Conservation (phyloP, 2,113 vertebrate species). For the Geothlypis trichas region DNA sequence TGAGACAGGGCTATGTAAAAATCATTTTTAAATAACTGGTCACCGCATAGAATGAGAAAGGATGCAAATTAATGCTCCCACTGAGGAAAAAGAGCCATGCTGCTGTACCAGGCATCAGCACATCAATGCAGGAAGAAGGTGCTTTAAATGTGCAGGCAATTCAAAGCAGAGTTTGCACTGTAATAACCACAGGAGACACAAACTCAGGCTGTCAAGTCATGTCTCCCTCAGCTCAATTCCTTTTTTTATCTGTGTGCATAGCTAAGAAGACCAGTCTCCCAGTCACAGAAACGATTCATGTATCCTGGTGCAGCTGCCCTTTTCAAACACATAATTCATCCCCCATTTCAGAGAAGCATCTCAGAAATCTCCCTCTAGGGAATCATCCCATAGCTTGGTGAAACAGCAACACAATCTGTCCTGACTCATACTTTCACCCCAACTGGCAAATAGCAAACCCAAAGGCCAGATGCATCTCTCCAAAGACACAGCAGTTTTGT, state of each 20-base stretch:
- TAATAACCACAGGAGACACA: not conserved
- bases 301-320: not conserved
- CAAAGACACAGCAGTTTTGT: not conserved
- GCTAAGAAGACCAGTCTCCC: not conserved
- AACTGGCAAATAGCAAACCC: not conserved
- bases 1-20: not conserved
- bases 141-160: not conserved
- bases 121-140: not conserved
- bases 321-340: not conserved
- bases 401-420: not conserved
- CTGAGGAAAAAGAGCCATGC: not conserved
- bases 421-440: not conserved
- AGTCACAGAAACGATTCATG: accelerated
- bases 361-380: not conserved
- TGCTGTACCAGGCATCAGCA: not conserved
- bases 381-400: not conserved
- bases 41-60: not conserved
- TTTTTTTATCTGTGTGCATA: not conserved
- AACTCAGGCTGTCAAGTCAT: not conserved
- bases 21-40: not conserved
- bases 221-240: not conserved
- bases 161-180: not conserved
- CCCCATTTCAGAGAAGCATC: not conserved
- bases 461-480: not conserved
- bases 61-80: not conserved